Evolutionary conservation across 1,140 invertebrate species (phyloP).

Genomic region (Acromyrmex echinatior): DNA sequence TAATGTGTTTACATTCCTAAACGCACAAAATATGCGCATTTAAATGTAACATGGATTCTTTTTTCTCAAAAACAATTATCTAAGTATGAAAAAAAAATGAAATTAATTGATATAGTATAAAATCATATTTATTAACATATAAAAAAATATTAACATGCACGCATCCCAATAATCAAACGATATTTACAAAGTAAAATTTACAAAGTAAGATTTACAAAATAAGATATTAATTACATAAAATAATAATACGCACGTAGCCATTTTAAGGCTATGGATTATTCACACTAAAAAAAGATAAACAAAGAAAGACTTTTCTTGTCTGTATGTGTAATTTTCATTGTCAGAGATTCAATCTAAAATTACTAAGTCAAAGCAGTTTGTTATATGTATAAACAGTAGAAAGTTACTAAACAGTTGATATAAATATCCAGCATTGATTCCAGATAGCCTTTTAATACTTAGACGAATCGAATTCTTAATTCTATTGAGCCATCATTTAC

Average conservation of each 20-base stretch:
- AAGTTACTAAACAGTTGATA: no score
- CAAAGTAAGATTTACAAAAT: constrained; percentile 70
- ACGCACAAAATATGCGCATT: background rate
- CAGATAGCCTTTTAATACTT: no score
- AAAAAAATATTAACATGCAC: constrained; percentile 70
- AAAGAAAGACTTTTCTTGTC: background rate
- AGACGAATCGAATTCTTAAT: no score
- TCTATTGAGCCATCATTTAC: no score
- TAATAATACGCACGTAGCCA: constrained; percentile 24
- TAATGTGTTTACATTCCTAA: background rate
- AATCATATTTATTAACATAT: constrained; percentile 71
- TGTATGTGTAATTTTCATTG: background rate
- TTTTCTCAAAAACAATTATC: background rate
- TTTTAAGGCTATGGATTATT: background rate
- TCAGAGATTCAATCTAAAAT: background rate
- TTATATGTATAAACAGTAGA: background rate
- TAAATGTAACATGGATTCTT: background rate
- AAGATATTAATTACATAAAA: constrained; percentile 58
- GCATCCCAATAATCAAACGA: constrained; percentile 42
- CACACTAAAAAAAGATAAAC: background rate
- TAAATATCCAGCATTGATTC: no score
- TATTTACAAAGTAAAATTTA: constrained; percentile 74
- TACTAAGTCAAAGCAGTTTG: background rate
- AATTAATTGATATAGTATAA: constrained; percentile 34
- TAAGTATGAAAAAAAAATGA: constrained; percentile 9